These are phyloP conservation scores for Incurvaria masculella DNA, from an alignment of 2,888 invertebrate species.

Conservation along the genomic window DNA sequence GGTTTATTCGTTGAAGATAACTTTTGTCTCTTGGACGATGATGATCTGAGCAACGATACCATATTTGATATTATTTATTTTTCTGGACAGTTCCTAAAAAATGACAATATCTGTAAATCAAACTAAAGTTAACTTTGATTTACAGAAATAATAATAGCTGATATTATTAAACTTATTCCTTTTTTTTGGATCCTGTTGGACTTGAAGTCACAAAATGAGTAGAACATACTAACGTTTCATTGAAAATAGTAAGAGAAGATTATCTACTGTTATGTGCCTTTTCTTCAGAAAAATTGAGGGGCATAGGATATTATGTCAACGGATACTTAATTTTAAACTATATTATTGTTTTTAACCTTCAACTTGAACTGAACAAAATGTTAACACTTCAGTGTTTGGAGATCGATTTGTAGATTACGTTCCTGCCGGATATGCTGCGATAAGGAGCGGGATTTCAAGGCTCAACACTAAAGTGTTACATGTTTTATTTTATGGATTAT, in stretches of 20 bases:
- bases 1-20: too few species aligned
- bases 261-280: too few species aligned
- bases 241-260: too few species aligned
- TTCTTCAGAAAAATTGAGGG: too few species aligned
- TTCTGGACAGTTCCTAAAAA: constrained; percentile 1
- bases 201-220: too few species aligned
- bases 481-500: not conserved
- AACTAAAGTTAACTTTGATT: too few species aligned
- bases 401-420: not conserved
- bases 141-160: not conserved
- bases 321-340: too few species aligned
- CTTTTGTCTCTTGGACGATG: not conserved
- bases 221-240: too few species aligned
- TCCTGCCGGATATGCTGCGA: not conserved
- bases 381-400: not conserved
- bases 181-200: not conserved
- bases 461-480: not conserved
- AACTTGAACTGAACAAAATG: constrained; percentile 1
- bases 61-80: not conserved
- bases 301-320: too few species aligned
- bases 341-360: too few species aligned
- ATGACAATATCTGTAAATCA: not conserved
- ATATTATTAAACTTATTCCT: not conserved
- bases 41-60: not conserved
- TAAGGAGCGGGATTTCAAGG: not conserved